Conservation (phyloP, 2,797 vertebrate species). For the Botia almorhae region DNA sequence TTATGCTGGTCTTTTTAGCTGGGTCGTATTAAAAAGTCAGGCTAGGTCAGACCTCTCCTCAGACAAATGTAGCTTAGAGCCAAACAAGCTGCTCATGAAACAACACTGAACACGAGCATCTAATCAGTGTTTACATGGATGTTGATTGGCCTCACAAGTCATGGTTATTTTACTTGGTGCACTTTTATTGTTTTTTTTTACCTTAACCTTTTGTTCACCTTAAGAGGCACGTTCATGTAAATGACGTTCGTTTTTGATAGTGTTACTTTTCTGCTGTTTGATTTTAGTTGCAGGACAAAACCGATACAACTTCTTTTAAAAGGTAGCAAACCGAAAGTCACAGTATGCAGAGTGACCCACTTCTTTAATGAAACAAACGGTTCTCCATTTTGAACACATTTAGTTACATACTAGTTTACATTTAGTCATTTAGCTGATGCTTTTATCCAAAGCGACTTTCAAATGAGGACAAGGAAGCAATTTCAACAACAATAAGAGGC, state of each 20-base stretch:
- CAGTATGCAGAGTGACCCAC: slow-evolving; percentile 28
- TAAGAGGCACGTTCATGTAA: background rate
- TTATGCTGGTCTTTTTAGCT: background rate
- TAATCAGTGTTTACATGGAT: slow-evolving; percentile 27
- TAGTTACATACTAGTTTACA: too few relatives aligned
- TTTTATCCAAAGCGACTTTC: too few relatives aligned
- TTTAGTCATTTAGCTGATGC: too few relatives aligned
- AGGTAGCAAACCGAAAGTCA: slow-evolving; percentile 30
- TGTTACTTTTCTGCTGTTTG: background rate
- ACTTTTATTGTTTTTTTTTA: background rate
- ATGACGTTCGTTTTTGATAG: too few relatives aligned
- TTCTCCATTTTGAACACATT: slow-evolving; percentile 42
- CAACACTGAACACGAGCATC: slow-evolving; percentile 1
- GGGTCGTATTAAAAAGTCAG: slow-evolving; percentile 41
- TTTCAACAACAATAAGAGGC: too few relatives aligned
- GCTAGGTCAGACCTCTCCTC: slow-evolving; percentile 35
- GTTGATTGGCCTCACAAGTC: slow-evolving; percentile 8
- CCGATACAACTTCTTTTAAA: background rate
- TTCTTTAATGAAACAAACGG: slow-evolving; percentile 52
- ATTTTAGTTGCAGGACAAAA: slow-evolving; percentile 10
- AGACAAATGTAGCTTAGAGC: slow-evolving; percentile 41
- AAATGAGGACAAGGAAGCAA: too few relatives aligned
- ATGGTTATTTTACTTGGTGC: slow-evolving; percentile 9
- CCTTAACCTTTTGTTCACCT: background rate
- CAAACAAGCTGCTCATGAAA: slow-evolving; percentile 31